These are phyloP conservation scores for Pachyramphus minor DNA, from an alignment of 2,113 vertebrate genomes.

Conservation along the genomic window DNA sequence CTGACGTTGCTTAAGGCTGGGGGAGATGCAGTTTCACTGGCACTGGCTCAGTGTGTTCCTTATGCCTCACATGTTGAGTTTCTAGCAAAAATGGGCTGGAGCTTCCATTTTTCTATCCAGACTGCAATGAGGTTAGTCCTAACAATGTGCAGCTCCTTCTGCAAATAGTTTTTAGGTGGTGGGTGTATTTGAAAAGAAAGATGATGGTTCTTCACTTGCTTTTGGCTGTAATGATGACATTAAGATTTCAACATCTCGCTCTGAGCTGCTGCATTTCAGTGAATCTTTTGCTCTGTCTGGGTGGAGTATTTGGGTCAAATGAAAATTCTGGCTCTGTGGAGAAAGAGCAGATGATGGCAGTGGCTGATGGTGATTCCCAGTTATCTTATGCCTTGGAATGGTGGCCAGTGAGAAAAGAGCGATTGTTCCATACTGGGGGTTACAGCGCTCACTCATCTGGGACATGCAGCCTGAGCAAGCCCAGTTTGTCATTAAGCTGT, in stretches of 20 bases:
- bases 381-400: not conserved
- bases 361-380: not conserved
- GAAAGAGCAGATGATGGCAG: not conserved
- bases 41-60: not conserved
- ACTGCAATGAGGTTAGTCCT: not conserved
- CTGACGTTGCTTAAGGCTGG: not conserved
- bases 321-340: not conserved
- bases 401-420: fast-evolving
- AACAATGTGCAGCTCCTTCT: not conserved
- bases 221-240: not conserved
- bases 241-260: not conserved
- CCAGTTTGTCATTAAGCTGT: not conserved
- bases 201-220: not conserved
- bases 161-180: not conserved
- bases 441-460: not conserved
- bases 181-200: not conserved
- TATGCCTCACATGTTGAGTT: not conserved
- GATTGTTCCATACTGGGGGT: not conserved
- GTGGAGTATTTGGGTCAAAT: not conserved
- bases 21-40: not conserved
- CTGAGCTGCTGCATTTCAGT: not conserved
- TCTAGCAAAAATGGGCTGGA: not conserved
- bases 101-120: not conserved
- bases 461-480: not conserved
- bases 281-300: not conserved